Percentiles rank a stretch among this genome's conserved stretches.
Conservation (phyloP, 37 sponge, comb jelly and placozoan genomes). For the Cliona cf. orientalis region DNA sequence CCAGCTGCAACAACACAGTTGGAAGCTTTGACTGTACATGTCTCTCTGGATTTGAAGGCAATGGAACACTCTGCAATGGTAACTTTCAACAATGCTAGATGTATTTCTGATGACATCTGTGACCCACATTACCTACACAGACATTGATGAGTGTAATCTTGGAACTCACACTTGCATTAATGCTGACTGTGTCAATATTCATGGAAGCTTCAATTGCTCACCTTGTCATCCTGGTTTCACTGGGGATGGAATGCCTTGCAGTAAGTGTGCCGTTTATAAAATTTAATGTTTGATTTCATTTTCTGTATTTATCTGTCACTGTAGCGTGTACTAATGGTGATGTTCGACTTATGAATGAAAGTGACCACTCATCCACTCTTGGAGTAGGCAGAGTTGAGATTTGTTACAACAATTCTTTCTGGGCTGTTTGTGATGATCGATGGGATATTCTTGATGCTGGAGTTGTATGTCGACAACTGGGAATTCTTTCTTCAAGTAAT, state of each 20-base stretch:
- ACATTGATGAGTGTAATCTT: conserved; percentile 7
- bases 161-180: not conserved
- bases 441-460: conserved; percentile 38
- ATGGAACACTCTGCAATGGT: too few species aligned
- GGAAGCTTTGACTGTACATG: too few species aligned
- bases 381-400: conserved; percentile 19
- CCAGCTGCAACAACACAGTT: too few species aligned
- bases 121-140: too few species aligned
- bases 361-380: not conserved
- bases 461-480: conserved; percentile 31
- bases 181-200: conserved; percentile 10
- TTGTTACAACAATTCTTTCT: conserved; percentile 31
- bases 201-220: too few species aligned
- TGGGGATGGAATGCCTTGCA: not conserved
- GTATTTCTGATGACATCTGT: too few species aligned
- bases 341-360: conserved; percentile 5
- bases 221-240: not conserved
- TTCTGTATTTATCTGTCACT: not conserved
- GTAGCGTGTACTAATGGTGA: conserved; percentile 18
- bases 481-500: conserved; percentile 17
- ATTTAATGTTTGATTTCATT: not conserved
- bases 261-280: not conserved
- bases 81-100: too few species aligned
- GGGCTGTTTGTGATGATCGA: conserved; percentile 33
- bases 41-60: too few species aligned